Conservation (phyloP, 2,888 invertebrate species). For the Cordilura impudica region DNA sequence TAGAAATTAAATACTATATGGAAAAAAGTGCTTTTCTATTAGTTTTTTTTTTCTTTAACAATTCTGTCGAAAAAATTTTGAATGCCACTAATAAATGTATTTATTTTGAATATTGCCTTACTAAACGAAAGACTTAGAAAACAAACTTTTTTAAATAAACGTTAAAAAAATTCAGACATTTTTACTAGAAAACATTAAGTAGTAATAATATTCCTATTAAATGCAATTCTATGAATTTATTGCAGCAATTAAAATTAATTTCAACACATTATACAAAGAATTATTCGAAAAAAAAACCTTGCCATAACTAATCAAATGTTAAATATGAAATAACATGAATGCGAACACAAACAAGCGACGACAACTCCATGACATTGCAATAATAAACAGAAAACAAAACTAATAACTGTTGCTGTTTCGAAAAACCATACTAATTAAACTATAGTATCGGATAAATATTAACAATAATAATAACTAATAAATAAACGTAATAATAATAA, state of each 20-base stretch:
- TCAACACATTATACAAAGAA: conserved; percentile 4
- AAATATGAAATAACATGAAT: conserved; percentile 4
- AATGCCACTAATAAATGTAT: background rate
- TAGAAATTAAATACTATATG: too few relatives aligned
- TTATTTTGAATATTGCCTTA: too few relatives aligned
- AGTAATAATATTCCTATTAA: conserved; percentile 4
- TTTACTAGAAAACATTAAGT: background rate
- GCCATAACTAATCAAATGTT: conserved; percentile 20
- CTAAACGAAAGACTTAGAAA: conserved; percentile 53
- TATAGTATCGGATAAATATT: too few relatives aligned
- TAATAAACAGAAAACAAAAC: conserved; percentile 7
- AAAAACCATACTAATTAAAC: too few relatives aligned
- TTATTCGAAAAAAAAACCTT: background rate
- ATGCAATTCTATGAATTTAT: conserved; percentile 27
- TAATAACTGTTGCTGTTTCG: background rate
- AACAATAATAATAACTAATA: conserved; percentile 29
- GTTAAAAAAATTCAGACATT: background rate
- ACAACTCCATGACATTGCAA: conserved; percentile 46
- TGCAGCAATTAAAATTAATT: conserved; percentile 31
- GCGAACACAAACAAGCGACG: conserved; percentile 31
- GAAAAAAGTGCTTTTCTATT: too few relatives aligned
- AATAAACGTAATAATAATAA: conserved; percentile 48
- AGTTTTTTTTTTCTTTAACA: too few relatives aligned
- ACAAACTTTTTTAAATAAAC: conserved; percentile 50
- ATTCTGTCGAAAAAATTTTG: background rate